phyloP scores from a whole-genome alignment of 2,797 vertebrate genomes.

The Sarcophilus harrisii region DNA sequence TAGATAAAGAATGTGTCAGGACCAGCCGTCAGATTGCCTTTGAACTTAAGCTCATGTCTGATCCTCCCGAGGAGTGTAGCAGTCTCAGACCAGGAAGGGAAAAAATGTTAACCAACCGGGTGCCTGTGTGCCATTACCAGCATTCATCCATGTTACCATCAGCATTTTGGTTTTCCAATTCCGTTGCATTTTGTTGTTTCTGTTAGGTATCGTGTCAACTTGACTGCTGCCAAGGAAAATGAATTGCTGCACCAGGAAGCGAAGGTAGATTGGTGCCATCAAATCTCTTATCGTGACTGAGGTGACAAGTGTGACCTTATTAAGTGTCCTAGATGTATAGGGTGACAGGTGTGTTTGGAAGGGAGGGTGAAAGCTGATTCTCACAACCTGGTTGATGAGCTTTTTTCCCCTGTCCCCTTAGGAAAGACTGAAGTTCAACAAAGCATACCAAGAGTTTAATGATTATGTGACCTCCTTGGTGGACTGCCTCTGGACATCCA shows the following conservation, averaged over 20 bases:
- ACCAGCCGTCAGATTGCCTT: neutral
- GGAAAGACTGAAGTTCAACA: conserved; percentile 86
- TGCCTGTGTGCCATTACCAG: neutral
- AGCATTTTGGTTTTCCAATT: conserved; percentile 28
- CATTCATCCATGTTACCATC: neutral
- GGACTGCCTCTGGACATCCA: conserved; percentile 93
- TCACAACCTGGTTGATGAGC: neutral
- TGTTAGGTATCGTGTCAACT: conserved; percentile 92
- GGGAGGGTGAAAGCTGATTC: conserved; percentile 13
- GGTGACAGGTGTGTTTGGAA: neutral
- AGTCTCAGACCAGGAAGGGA: neutral
- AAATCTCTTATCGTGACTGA: conserved; percentile 48
- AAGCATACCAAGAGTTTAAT: conserved; percentile 92
- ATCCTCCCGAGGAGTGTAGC: neutral
- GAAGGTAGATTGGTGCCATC: conserved; percentile 27
- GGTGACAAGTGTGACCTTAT: conserved; percentile 8
- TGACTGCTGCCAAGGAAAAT: conserved; percentile 92
- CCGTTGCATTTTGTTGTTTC: conserved; percentile 41
- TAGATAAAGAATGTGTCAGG: neutral
- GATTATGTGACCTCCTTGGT: conserved; percentile 90
- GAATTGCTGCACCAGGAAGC: conserved; percentile 89
- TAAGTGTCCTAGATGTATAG: neutral
- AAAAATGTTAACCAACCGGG: neutral
- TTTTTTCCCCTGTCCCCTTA: conserved; percentile 69
- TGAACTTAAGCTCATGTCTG: neutral